These are phyloP conservation scores for Myathropa florea DNA, from an alignment of 2,888 invertebrate species.

Conservation along the genomic window DNA sequence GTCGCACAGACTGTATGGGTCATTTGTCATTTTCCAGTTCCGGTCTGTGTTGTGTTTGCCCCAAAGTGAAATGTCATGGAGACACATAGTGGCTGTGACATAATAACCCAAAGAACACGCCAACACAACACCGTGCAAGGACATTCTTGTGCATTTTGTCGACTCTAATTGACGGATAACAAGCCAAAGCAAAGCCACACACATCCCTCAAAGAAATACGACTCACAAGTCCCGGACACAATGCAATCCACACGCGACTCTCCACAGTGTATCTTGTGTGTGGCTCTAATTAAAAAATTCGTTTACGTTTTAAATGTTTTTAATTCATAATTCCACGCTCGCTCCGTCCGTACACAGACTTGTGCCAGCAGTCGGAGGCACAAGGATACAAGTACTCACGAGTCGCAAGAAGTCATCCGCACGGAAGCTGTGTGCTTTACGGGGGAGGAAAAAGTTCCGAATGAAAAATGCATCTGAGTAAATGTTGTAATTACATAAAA, in stretches of 20 bases:
- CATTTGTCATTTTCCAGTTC: not conserved
- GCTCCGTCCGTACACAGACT: not conserved
- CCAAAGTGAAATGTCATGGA: not conserved
- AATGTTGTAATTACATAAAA: slow-evolving; percentile 47
- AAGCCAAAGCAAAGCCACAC: not conserved
- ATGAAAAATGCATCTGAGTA: slow-evolving; percentile 33
- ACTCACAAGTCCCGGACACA: not conserved
- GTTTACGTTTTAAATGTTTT: slow-evolving; percentile 32
- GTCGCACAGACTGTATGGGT: not conserved
- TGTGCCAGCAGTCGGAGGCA: not conserved
- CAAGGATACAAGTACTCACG: not conserved
- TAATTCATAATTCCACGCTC: slow-evolving; percentile 16
- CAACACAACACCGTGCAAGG: not conserved
- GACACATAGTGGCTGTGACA: slow-evolving; percentile 18
- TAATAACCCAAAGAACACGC: slow-evolving; percentile 3
- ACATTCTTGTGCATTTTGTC: slow-evolving; percentile 12
- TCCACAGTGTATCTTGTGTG: not conserved
- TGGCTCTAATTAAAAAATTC: slow-evolving; percentile 34
- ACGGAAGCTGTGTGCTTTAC: not conserved
- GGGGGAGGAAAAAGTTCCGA: not conserved
- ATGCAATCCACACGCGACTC: not conserved
- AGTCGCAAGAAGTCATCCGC: not conserved
- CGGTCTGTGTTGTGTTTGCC: not conserved
- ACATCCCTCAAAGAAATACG: not conserved
- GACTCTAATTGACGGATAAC: slow-evolving; percentile 8